Percentiles rank a stretch among this genome's conserved stretches.
These are phyloP conservation scores for Alectoris magna DNA, from an alignment of 2,797 vertebrate genomes.

Conservation along the genomic window DNA sequence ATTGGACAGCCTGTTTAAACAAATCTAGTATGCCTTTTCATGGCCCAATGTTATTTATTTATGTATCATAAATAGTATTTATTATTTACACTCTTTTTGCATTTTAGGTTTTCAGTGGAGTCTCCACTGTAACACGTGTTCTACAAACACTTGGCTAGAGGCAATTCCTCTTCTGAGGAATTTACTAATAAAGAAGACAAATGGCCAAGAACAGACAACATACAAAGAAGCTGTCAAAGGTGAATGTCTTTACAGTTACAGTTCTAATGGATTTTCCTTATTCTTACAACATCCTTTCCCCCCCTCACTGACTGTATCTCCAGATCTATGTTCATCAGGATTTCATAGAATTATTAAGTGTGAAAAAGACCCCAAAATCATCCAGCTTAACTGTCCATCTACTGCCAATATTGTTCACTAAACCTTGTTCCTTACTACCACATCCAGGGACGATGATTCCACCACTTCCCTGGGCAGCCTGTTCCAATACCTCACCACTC, in stretches of 20 bases:
- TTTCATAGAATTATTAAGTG: not conserved
- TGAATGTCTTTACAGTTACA: slow-evolving; percentile 1
- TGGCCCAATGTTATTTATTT: slow-evolving; percentile 31
- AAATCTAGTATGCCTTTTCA: not conserved
- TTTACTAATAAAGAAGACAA: slow-evolving; percentile 49
- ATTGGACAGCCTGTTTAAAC: not conserved
- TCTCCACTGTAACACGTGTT: not conserved
- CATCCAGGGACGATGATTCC: no score
- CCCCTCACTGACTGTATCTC: not conserved
- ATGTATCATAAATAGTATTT: slow-evolving; percentile 35
- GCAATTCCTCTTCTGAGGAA: slow-evolving; percentile 33
- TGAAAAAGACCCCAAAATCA: no score
- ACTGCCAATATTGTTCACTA: no score
- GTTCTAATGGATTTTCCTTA: slow-evolving; percentile 36
- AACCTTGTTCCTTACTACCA: no score
- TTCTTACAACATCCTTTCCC: not conserved
- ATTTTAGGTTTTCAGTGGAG: slow-evolving; percentile 16
- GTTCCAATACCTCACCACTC: no score
- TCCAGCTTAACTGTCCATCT: no score
- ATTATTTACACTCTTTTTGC: slow-evolving; percentile 32
- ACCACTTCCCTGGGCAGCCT: no score
- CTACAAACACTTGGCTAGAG: not conserved
- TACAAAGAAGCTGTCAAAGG: slow-evolving; percentile 47
- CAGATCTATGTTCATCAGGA: not conserved
- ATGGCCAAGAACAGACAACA: slow-evolving; percentile 38